phyloP scores from a whole-genome alignment of 2,888 invertebrate species.

The Ophion obscuratus region DNA sequence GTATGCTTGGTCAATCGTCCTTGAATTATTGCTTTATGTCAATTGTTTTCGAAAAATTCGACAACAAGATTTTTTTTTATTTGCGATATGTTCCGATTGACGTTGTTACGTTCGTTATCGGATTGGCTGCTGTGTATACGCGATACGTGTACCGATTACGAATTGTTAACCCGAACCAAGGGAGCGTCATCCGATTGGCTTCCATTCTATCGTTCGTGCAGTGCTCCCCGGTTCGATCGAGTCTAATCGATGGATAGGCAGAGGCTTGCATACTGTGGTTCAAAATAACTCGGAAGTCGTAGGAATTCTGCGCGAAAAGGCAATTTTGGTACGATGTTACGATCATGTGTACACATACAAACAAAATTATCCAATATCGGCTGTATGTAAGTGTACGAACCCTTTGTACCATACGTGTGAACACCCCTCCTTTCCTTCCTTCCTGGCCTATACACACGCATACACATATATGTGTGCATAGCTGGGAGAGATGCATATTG shows the following conservation, averaged over 20 bases:
- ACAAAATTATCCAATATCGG: conserved; percentile 20
- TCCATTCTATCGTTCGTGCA: neutral
- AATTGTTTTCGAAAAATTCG: neutral
- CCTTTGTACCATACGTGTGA: conserved; percentile 18
- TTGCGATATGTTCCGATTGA: neutral
- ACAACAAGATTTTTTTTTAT: neutral
- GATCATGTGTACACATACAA: neutral
- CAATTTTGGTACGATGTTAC: conserved; percentile 32
- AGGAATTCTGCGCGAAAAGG: conserved; percentile 10
- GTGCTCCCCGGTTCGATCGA: neutral
- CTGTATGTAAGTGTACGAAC: conserved; percentile 8
- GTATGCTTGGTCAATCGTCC: no score
- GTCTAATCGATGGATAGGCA: neutral
- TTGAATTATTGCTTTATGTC: no score
- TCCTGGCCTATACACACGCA: neutral
- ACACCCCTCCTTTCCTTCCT: neutral
- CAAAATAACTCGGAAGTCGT: conserved; percentile 8
- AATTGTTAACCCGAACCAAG: neutral
- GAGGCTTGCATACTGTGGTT: neutral
- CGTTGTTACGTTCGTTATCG: neutral
- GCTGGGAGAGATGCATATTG: neutral
- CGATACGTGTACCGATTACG: neutral
- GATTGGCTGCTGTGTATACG: neutral
- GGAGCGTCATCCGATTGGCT: neutral
- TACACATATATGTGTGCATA: neutral